Percentiles rank a stretch among this genome's conserved stretches.
Evolutionary conservation across 1,140 invertebrate species (phyloP).

Genomic region (Asobara japonica): DNA sequence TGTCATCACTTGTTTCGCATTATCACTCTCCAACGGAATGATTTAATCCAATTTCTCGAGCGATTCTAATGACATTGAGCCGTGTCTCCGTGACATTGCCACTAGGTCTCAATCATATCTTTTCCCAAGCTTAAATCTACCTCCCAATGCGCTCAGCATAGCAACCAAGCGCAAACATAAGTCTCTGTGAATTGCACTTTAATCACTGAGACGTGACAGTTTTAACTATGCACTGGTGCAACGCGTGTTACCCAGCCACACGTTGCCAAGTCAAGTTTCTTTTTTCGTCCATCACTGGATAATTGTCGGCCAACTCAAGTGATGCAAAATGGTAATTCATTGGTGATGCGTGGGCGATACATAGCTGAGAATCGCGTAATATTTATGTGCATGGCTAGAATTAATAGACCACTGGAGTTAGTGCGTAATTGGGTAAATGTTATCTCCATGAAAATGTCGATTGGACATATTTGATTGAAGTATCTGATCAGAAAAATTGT

Average conservation of each 20-base stretch:
- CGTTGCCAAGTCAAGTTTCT: constrained; percentile 14
- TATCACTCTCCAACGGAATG: too few relatives aligned
- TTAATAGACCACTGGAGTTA: neutral
- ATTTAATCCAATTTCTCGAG: neutral
- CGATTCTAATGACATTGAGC: neutral
- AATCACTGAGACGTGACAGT: constrained; percentile 28
- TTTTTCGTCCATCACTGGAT: neutral
- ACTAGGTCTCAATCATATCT: neutral
- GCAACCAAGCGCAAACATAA: neutral
- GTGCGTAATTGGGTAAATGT: neutral
- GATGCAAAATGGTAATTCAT: neutral
- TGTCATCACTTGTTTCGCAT: too few relatives aligned
- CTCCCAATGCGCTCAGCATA: neutral
- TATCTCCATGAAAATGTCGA: too few relatives aligned
- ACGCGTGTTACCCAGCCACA: neutral
- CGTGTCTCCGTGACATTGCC: neutral
- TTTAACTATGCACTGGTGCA: constrained; percentile 28
- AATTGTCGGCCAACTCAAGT: neutral
- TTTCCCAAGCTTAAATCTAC: neutral
- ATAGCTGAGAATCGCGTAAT: neutral
- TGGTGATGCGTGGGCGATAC: neutral
- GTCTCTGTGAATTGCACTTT: constrained; percentile 1
- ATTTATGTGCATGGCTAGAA: neutral
- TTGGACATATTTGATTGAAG: too few relatives aligned
- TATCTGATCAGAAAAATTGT: too few relatives aligned